Percentiles rank a stretch among this genome's conserved stretches.
phyloP scores from a whole-genome alignment of 2,797 vertebrate genomes.

The Lacerta bilineata region DNA sequence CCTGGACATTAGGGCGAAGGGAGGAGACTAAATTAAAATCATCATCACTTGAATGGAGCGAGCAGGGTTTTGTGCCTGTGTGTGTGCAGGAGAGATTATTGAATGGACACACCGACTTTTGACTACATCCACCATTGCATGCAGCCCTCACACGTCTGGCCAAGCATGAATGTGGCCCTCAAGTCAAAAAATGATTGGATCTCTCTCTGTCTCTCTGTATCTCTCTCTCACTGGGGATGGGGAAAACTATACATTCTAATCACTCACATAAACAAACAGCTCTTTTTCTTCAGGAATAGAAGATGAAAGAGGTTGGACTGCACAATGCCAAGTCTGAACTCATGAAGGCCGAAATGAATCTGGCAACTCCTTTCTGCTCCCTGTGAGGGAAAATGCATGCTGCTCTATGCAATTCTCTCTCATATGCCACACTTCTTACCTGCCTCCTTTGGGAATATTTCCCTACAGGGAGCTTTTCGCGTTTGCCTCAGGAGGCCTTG shows the following conservation, averaged over 20 bases:
- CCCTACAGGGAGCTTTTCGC: neutral
- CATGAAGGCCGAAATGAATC: constrained; percentile 32
- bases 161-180: too few relatives aligned
- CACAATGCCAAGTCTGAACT: constrained; percentile 20
- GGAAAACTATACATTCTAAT: neutral
- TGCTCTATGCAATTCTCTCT: neutral
- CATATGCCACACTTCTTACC: neutral
- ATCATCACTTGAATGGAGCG: too few relatives aligned
- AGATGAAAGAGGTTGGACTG: constrained; percentile 11
- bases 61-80: too few relatives aligned
- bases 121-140: too few relatives aligned
- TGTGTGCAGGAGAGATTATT: too few relatives aligned
- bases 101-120: too few relatives aligned
- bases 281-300: neutral
- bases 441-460: neutral
- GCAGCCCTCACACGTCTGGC: too few relatives aligned
- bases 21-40: neutral
- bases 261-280: neutral
- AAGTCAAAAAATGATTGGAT: too few relatives aligned
- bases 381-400: accelerated
- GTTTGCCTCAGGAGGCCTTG: neutral
- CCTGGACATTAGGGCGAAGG: too few relatives aligned
- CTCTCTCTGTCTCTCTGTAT: too few relatives aligned
- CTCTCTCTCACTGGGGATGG: too few relatives aligned
- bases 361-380: neutral